Evolutionary conservation across 2,113 vertebrate species (phyloP).

Genomic region (Piprites chloris): DNA sequence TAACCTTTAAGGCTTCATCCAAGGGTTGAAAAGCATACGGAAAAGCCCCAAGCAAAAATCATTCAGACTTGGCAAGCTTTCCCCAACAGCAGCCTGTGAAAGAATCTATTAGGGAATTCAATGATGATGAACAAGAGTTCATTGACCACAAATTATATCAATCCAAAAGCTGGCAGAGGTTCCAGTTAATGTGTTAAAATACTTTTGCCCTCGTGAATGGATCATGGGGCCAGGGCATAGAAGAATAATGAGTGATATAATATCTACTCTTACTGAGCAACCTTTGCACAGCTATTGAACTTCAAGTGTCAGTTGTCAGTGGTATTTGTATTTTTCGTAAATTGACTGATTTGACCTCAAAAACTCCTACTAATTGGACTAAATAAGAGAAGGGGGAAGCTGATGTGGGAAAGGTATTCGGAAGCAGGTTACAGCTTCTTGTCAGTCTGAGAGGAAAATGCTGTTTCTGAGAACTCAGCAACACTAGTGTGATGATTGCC

Average conservation of each 20-base stretch:
- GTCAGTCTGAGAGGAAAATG: background rate
- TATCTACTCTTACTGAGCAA: background rate
- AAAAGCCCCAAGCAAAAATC: background rate
- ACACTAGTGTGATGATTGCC: accelerated
- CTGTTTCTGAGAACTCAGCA: background rate
- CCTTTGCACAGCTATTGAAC: background rate
- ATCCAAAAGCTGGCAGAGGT: conserved; percentile 4
- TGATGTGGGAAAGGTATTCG: background rate
- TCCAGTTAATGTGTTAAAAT: conserved; percentile 25
- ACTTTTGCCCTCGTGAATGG: background rate
- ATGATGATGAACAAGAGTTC: conserved; percentile 18
- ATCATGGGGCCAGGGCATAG: background rate
- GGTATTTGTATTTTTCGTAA: background rate
- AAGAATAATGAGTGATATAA: background rate
- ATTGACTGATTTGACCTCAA: background rate
- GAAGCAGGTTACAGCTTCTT: background rate
- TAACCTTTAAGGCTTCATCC: background rate
- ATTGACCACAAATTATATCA: conserved; percentile 16
- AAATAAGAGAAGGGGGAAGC: background rate
- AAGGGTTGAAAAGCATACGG: background rate
- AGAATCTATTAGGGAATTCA: conserved; percentile 6
- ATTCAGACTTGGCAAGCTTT: background rate
- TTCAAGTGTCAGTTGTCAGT: background rate
- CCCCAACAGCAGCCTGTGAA: background rate
- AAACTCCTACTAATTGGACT: background rate